phyloP scores from a whole-genome alignment of 2,797 vertebrate genomes.

The Paramormyrops hopkinsi region DNA sequence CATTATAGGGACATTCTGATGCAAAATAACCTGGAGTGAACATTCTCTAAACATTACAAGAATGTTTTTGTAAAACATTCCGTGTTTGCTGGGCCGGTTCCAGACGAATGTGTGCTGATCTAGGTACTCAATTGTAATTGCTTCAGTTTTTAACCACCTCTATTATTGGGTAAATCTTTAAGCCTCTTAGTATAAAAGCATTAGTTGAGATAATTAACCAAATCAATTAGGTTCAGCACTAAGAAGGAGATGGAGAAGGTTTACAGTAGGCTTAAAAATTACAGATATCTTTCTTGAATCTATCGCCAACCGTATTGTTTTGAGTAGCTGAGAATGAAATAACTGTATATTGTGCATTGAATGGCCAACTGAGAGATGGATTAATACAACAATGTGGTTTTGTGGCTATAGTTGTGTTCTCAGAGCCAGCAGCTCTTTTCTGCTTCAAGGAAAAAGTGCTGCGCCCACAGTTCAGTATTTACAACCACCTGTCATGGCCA shows the following conservation, averaged over 20 bases:
- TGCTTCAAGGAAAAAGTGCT: background rate
- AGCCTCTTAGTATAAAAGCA: background rate
- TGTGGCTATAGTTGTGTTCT: background rate
- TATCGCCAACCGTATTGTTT: background rate
- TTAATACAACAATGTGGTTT: background rate
- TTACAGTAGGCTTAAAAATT: background rate
- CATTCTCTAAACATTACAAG: background rate
- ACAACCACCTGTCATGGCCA: conserved; percentile 2
- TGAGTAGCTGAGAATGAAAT: background rate
- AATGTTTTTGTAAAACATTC: background rate
- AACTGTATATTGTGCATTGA: background rate
- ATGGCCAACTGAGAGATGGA: background rate
- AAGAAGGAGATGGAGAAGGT: background rate
- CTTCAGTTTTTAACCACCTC: background rate
- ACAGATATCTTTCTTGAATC: background rate
- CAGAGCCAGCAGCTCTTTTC: background rate
- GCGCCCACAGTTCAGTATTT: background rate
- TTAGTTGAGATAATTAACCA: background rate
- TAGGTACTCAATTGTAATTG: background rate
- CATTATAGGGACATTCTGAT: background rate
- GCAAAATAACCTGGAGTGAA: background rate
- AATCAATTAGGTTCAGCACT: background rate
- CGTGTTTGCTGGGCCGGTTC: background rate
- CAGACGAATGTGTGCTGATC: background rate
- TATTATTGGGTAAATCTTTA: background rate